Conservation (phyloP, 2,888 invertebrate species). For the Nesidiocoris tenuis region DNA sequence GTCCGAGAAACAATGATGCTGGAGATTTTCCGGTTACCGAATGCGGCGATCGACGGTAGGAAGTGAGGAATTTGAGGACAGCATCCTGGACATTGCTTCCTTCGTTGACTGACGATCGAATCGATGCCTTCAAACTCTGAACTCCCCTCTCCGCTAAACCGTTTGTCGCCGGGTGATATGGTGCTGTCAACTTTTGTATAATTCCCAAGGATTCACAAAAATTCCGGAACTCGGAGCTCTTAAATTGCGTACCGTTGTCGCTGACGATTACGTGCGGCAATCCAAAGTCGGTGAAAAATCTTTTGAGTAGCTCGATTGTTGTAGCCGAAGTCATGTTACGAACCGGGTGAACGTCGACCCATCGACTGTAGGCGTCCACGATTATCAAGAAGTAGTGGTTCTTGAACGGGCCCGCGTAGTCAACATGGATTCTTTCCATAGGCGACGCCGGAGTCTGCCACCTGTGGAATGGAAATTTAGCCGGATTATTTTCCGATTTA, state of each 20-base stretch:
- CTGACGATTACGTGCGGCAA: slow-evolving; percentile 1
- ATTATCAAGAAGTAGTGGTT: too few species aligned
- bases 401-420: too few species aligned
- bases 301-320: neutral
- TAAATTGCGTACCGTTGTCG: slow-evolving; percentile 10
- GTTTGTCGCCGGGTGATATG: slow-evolving; percentile 11
- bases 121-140: neutral
- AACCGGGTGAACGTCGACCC: slow-evolving; percentile 1
- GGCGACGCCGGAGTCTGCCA: slow-evolving; percentile 4
- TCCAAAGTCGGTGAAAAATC: slow-evolving; percentile 7
- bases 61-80: neutral
- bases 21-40: neutral
- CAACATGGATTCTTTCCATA: too few species aligned
- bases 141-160: too few species aligned
- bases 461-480: slow-evolving; percentile 19
- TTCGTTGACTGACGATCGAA: neutral
- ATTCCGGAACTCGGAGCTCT: too few species aligned
- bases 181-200: slow-evolving; percentile 13
- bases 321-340: neutral
- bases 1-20: neutral
- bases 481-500: slow-evolving; percentile 8
- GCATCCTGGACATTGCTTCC: neutral
- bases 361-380: too few species aligned
- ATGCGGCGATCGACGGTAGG: neutral
- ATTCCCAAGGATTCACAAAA: neutral